A percentile compares a stretch with the other conserved stretches of the same genome.
Conservation (phyloP, 1,140 invertebrate species). For the Ips typographus region DNA sequence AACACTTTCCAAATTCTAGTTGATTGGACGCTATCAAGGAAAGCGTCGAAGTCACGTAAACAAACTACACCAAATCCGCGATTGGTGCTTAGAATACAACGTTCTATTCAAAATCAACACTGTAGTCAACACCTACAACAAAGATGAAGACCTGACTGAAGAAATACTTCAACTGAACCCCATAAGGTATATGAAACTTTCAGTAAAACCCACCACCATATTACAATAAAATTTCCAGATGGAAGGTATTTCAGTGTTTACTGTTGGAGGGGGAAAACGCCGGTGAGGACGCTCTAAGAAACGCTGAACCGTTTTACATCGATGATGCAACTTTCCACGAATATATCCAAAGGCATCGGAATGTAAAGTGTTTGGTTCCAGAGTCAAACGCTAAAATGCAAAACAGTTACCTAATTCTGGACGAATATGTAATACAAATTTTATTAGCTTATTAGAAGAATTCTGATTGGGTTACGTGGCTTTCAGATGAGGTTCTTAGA, state of each 20-base stretch:
- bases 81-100: conserved; percentile 53
- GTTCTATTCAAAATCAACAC: conserved; percentile 58
- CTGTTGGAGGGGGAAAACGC: conserved; percentile 57
- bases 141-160: conserved; percentile 54
- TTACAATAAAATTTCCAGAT: conserved; percentile 22
- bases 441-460: conserved; percentile 6
- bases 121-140: conserved; percentile 57
- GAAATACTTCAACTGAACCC: conserved; percentile 52
- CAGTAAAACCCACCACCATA: neutral
- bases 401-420: conserved; percentile 56
- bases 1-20: conserved; percentile 25
- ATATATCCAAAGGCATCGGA: conserved; percentile 53
- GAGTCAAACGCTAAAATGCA: conserved; percentile 58
- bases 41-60: conserved; percentile 51
- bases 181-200: conserved; percentile 40
- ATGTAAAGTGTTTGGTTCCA: conserved; percentile 53
- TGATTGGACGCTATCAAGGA: conserved; percentile 52
- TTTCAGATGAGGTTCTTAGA: conserved; percentile 58
- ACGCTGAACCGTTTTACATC: conserved; percentile 54
- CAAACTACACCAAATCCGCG: conserved; percentile 49
- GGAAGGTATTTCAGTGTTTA: conserved; percentile 56
- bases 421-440: conserved; percentile 53
- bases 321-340: conserved; percentile 52
- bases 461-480: neutral
- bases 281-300: conserved; percentile 51